Evolutionary conservation across 1,140 invertebrate species (phyloP).

Genomic region (Adoxophyes honmai): DNA sequence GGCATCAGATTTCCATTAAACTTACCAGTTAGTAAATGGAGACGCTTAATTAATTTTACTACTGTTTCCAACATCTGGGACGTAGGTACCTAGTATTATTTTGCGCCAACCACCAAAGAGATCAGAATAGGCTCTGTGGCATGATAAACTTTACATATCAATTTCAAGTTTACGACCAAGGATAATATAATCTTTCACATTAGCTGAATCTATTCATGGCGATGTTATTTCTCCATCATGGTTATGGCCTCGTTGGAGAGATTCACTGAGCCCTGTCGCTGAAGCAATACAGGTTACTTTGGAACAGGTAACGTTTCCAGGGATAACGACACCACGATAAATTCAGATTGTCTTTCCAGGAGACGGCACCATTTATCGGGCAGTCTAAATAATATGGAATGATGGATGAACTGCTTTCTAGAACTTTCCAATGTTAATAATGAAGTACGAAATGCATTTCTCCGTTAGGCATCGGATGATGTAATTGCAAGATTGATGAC

Average conservation of each 20-base stretch:
- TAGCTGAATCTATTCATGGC: too few relatives aligned
- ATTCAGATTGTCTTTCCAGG: not conserved
- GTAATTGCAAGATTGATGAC: constrained; percentile 6
- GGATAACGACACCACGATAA: constrained; percentile 3
- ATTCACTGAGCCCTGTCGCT: not conserved
- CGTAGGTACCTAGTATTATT: too few relatives aligned
- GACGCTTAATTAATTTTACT: too few relatives aligned
- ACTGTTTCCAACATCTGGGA: too few relatives aligned
- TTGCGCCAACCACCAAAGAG: too few relatives aligned
- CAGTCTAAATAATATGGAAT: constrained; percentile 7
- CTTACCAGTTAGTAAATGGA: too few relatives aligned
- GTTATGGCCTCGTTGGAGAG: not conserved
- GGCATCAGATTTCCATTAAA: too few relatives aligned
- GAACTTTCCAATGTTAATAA: constrained; percentile 12
- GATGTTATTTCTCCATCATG: not conserved
- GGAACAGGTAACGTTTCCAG: not conserved
- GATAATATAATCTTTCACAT: too few relatives aligned
- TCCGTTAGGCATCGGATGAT: not conserved
- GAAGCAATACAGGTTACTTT: not conserved
- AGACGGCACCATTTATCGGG: constrained; percentile 10
- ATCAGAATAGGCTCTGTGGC: too few relatives aligned
- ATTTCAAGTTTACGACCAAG: too few relatives aligned
- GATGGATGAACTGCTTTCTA: constrained; percentile 8
- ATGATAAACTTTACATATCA: too few relatives aligned
- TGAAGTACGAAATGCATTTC: constrained; percentile 11